Percentiles rank a stretch among this genome's conserved stretches.
Conservation (phyloP, 2,888 invertebrate genomes). For the Drosophila buzzatii region DNA sequence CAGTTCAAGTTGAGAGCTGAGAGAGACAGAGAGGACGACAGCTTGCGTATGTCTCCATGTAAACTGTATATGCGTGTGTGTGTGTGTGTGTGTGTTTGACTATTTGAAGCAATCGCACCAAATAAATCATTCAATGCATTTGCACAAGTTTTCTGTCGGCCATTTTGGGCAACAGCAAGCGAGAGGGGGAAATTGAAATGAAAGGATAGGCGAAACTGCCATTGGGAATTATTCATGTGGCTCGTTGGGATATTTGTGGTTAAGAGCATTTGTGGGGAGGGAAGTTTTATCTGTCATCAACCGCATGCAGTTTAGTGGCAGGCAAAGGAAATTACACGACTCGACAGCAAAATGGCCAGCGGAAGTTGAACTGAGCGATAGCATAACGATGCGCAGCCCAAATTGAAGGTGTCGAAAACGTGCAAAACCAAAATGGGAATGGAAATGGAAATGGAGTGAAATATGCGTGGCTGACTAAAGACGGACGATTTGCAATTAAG, state of each 20-base stretch:
- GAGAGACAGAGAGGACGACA: background rate
- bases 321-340: constrained; percentile 68
- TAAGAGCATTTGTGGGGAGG: constrained; percentile 19
- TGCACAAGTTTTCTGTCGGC: constrained; percentile 59
- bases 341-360: constrained; percentile 58
- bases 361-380: constrained; percentile 36
- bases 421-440: background rate
- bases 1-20: constrained; percentile 17
- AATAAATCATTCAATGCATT: constrained; percentile 79
- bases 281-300: constrained; percentile 71
- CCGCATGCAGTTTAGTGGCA: constrained; percentile 79
- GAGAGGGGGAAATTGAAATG: background rate
- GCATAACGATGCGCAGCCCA: constrained; percentile 12
- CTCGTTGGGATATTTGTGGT: constrained; percentile 52
- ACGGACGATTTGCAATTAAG: constrained; percentile 17
- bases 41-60: background rate
- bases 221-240: constrained; percentile 72
- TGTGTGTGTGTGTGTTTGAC: constrained; percentile 27
- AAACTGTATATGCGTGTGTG: background rate
- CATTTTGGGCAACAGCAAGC: constrained; percentile 56
- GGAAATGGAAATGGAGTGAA: constrained; percentile 21
- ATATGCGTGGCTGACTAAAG: background rate
- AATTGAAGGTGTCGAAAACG: constrained; percentile 49
- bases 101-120: constrained; percentile 75
- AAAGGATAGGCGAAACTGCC: constrained; percentile 32